Conservation (phyloP, 2,888 invertebrate genomes). For the Eupithecia pulchellata region DNA sequence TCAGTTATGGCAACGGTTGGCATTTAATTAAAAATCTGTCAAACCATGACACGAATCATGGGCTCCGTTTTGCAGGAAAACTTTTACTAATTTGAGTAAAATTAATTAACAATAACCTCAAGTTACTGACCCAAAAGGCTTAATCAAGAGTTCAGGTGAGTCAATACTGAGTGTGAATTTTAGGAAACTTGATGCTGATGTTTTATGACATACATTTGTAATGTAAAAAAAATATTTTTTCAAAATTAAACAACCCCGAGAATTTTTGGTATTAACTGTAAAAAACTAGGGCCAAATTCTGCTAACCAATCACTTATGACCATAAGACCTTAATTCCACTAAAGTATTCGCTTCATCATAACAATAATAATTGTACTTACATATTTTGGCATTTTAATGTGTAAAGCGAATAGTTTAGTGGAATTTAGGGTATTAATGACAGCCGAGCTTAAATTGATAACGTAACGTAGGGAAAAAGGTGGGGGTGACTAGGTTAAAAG, state of each 20-base stretch:
- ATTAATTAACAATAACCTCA: background rate
- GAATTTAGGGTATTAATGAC: too few relatives aligned
- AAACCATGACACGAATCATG: slow-evolving; percentile 3
- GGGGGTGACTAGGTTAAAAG: background rate
- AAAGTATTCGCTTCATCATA: too few relatives aligned
- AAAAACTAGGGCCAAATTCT: too few relatives aligned
- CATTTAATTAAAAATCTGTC: slow-evolving; percentile 28
- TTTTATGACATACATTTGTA: too few relatives aligned
- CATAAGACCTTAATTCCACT: too few relatives aligned
- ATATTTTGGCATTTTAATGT: too few relatives aligned
- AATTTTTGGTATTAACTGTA: too few relatives aligned
- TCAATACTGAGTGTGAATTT: background rate
- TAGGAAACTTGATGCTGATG: too few relatives aligned
- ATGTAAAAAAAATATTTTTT: background rate
- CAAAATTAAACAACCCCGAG: too few relatives aligned
- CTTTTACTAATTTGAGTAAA: background rate
- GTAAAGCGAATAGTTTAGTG: too few relatives aligned
- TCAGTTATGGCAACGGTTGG: slow-evolving; percentile 16
- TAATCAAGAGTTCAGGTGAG: background rate
- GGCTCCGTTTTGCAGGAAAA: background rate
- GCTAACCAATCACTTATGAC: too few relatives aligned
- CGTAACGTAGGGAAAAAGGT: background rate
- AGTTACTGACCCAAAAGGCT: background rate
- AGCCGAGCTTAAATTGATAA: background rate
- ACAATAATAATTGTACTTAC: too few relatives aligned